Evolutionary conservation across 2,113 vertebrate species (phyloP).

Genomic region (Mesocricetus auratus): DNA sequence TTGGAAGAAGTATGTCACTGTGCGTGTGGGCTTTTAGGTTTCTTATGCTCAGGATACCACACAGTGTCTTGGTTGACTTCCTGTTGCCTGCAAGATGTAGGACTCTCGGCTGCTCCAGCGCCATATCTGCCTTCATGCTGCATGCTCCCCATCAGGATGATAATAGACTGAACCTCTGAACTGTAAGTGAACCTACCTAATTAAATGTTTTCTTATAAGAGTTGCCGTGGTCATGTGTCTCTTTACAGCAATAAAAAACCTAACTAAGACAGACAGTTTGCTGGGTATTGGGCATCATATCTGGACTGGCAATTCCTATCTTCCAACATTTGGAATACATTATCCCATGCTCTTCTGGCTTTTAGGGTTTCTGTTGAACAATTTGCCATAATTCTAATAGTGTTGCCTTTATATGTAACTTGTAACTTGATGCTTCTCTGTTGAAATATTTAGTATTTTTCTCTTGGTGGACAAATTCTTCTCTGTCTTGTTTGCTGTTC

Average conservation of each 20-base stretch:
- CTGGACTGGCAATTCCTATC: neutral
- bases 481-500: neutral
- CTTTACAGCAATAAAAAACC: no score
- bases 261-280: neutral
- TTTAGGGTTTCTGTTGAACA: neutral
- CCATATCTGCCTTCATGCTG: neutral
- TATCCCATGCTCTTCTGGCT: neutral
- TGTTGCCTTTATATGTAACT: neutral
- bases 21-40: neutral
- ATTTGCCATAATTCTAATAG: neutral
- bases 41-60: neutral
- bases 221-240: no score
- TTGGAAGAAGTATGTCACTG: neutral
- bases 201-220: no score
- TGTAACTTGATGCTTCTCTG: neutral
- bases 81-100: neutral
- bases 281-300: no score
- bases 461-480: neutral
- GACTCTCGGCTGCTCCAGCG: neutral
- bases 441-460: neutral
- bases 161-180: neutral
- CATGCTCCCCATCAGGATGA: neutral
- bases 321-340: neutral
- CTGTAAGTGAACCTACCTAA: neutral
- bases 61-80: neutral